Conservation (phyloP, 92 coral and sea anemone species). For the Epizoanthus stellaris region DNA sequence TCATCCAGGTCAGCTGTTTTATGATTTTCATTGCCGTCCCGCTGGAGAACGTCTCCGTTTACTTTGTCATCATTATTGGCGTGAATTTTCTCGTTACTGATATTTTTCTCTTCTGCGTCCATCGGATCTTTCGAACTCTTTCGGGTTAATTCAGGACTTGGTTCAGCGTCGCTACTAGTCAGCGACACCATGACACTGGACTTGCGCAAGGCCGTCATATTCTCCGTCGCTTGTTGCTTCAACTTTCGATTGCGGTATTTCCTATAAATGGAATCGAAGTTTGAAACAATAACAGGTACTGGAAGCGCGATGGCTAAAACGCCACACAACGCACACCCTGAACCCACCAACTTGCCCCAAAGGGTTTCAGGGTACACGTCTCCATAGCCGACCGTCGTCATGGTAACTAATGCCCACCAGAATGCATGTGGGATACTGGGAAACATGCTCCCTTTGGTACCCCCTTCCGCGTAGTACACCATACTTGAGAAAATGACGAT, state of each 20-base stretch:
- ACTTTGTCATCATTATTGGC: slow-evolving; percentile 33
- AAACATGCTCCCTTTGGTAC: slow-evolving; percentile 72
- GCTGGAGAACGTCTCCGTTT: slow-evolving; percentile 55
- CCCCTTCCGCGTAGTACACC: slow-evolving; percentile 96
- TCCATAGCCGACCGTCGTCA: slow-evolving; percentile 99
- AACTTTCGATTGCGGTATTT: slow-evolving; percentile 83
- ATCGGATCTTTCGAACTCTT: slow-evolving; percentile 7
- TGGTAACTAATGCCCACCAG: slow-evolving; percentile 99
- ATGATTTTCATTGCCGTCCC: slow-evolving; percentile 44
- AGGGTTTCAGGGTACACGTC: slow-evolving; percentile 92
- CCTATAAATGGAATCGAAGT: slow-evolving; percentile 91
- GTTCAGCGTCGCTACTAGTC: slow-evolving; percentile 28
- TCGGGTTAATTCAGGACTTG: slow-evolving; percentile 36
- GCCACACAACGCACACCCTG: slow-evolving; percentile 93
- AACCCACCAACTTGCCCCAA: slow-evolving; percentile 94
- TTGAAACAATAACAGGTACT: slow-evolving; percentile 96
- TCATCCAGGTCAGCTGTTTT: background rate
- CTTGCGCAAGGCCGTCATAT: slow-evolving; percentile 43
- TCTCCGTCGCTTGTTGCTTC: slow-evolving; percentile 68
- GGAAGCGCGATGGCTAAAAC: slow-evolving; percentile 95
- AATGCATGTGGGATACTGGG: slow-evolving; percentile 94
- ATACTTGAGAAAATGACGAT: slow-evolving; percentile 97
- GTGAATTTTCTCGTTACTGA: background rate
- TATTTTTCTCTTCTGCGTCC: slow-evolving; percentile 27
- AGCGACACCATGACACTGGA: slow-evolving; percentile 38